phyloP scores from a whole-genome alignment of 1,140 invertebrate species.

The Drosophila grimshawi region DNA sequence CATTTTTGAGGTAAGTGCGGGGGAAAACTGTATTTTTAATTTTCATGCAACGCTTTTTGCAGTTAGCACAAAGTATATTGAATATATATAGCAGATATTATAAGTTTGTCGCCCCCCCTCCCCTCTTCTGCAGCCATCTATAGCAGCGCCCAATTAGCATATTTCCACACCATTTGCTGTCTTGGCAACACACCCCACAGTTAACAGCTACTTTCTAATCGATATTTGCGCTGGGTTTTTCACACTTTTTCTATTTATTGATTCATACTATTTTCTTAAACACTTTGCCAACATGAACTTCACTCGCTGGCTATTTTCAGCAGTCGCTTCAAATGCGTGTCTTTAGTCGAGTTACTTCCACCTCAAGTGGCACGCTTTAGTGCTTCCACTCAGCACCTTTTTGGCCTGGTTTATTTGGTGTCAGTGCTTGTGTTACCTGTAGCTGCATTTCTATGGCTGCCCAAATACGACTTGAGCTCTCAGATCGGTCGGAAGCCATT shows the following conservation, averaged over 20 bases:
- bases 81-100: slow-evolving; percentile 46
- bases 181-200: slow-evolving; percentile 1
- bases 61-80: slow-evolving; percentile 48
- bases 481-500: background rate
- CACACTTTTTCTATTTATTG: slow-evolving; percentile 4
- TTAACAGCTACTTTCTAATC: slow-evolving; percentile 12
- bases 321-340: slow-evolving; percentile 11
- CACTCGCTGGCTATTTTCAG: slow-evolving; percentile 15
- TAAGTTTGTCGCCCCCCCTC: background rate
- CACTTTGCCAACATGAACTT: slow-evolving; percentile 6
- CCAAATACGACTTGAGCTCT: slow-evolving; percentile 29
- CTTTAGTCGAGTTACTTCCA: slow-evolving; percentile 28
- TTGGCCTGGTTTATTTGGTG: slow-evolving; percentile 70
- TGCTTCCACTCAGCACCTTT: slow-evolving; percentile 24
- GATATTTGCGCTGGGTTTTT: slow-evolving; percentile 15
- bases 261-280: background rate
- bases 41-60: slow-evolving; percentile 61
- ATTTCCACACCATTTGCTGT: slow-evolving; percentile 1
- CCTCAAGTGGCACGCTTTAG: slow-evolving; percentile 18
- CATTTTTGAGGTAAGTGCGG: background rate
- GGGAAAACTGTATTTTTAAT: slow-evolving; percentile 49
- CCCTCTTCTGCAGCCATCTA: background rate
- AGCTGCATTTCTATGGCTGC: slow-evolving; percentile 62
- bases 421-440: slow-evolving; percentile 59
- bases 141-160: slow-evolving; percentile 24